Evolutionary conservation across 2,113 vertebrate species (phyloP).

Genomic region (Stigmatopora argus): DNA sequence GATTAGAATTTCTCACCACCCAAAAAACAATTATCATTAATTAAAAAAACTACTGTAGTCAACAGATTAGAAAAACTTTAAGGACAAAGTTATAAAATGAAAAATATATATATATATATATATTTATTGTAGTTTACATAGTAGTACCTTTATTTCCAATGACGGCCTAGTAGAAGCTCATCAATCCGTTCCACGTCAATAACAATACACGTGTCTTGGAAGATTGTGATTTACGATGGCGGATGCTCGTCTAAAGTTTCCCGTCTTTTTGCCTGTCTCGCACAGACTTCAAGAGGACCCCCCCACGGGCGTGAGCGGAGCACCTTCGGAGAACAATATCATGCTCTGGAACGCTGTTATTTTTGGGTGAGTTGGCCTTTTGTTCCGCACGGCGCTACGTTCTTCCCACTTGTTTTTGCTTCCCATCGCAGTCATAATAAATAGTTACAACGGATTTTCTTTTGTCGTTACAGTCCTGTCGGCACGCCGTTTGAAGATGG

Average conservation of each 20-base stretch:
- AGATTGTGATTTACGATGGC: too few species aligned
- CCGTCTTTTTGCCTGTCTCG: conserved; percentile 14
- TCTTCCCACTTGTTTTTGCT: background rate
- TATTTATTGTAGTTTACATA: too few species aligned
- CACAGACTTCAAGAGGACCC: conserved; percentile 96
- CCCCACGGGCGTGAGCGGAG: conserved; percentile 96
- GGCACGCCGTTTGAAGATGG: conserved; percentile 98
- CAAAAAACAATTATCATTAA: background rate
- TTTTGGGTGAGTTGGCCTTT: conserved; percentile 85
- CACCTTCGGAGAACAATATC: conserved; percentile 98
- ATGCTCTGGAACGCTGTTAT: conserved; percentile 99
- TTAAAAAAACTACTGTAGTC: background rate
- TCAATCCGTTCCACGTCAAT: too few species aligned
- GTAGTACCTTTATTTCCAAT: too few species aligned
- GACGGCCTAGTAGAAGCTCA: too few species aligned
- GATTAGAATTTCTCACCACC: background rate
- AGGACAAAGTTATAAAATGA: too few species aligned
- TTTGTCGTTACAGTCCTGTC: conserved; percentile 80
- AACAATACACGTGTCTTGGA: too few species aligned
- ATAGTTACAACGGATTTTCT: conserved; percentile 1
- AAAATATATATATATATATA: too few species aligned
- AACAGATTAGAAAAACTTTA: background rate
- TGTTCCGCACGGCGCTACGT: background rate
- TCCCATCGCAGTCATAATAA: background rate
- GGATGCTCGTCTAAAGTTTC: background rate